Conservation (phyloP, 2,888 invertebrate species). For the Antitype chi region DNA sequence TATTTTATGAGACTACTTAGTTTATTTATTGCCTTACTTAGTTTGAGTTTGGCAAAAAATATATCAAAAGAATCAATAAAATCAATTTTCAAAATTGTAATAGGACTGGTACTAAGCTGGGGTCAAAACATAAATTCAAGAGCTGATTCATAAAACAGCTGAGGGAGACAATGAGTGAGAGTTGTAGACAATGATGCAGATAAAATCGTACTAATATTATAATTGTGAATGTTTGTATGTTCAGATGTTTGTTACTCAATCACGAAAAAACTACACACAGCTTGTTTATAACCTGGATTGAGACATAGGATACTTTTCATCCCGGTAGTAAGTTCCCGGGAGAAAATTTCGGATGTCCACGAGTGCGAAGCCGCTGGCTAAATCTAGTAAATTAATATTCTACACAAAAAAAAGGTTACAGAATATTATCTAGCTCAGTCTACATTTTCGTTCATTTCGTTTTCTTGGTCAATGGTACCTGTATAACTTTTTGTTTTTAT, state of each 20-base stretch:
- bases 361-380: no score
- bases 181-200: background rate
- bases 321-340: no score
- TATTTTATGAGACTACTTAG: no score
- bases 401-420: background rate
- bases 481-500: slow-evolving; percentile 14
- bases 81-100: background rate
- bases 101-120: background rate
- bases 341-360: no score
- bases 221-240: no score
- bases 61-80: background rate
- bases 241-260: no score
- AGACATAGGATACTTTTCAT: no score
- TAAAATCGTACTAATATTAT: no score
- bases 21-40: background rate
- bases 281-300: no score
- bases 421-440: background rate
- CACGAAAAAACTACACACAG: no score
- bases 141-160: background rate
- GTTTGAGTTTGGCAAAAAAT: background rate
- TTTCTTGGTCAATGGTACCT: background rate
- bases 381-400: background rate
- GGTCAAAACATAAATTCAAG: background rate
- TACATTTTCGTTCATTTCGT: background rate
- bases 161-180: background rate